Evolutionary conservation across 2,113 vertebrate species (phyloP).

Genomic region (Gorsachius goisagi): DNA sequence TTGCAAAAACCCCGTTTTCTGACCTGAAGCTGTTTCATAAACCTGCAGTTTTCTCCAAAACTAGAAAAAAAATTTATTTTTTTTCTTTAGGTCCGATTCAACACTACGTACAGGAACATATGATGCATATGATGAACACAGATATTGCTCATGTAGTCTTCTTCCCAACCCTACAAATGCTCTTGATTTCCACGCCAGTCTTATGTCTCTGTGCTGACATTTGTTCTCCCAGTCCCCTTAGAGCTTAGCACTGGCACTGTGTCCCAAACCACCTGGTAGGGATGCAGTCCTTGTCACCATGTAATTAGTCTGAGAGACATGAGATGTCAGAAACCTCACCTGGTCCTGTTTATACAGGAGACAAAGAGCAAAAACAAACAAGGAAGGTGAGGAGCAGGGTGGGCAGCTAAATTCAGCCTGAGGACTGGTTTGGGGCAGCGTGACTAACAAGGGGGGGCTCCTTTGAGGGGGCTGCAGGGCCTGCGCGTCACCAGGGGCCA

Average conservation of each 20-base stretch:
- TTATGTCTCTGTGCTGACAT: slow-evolving; percentile 12
- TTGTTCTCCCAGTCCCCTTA: not conserved
- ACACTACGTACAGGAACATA: not conserved
- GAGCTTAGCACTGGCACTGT: not conserved
- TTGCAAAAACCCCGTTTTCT: not conserved
- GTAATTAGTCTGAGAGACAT: slow-evolving; percentile 27
- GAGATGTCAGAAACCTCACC: not conserved
- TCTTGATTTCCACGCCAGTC: not conserved
- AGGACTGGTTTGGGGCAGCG: not conserved
- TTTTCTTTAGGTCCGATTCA: not conserved
- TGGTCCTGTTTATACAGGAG: not conserved
- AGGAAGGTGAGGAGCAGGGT: not conserved
- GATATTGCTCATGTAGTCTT: not conserved
- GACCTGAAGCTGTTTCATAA: not conserved
- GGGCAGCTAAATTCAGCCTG: not conserved
- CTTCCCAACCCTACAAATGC: not conserved
- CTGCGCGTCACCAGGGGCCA: rapidly evolving
- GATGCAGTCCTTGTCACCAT: not conserved
- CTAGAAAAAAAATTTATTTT: not conserved
- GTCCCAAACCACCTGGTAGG: not conserved
- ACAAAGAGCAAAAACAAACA: not conserved
- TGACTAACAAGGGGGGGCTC: not conserved
- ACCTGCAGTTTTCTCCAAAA: not conserved
- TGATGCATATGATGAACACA: not conserved
- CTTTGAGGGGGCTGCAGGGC: not conserved